phyloP scores from a whole-genome alignment of 1,140 invertebrate species.

The Coelopa frigida region DNA sequence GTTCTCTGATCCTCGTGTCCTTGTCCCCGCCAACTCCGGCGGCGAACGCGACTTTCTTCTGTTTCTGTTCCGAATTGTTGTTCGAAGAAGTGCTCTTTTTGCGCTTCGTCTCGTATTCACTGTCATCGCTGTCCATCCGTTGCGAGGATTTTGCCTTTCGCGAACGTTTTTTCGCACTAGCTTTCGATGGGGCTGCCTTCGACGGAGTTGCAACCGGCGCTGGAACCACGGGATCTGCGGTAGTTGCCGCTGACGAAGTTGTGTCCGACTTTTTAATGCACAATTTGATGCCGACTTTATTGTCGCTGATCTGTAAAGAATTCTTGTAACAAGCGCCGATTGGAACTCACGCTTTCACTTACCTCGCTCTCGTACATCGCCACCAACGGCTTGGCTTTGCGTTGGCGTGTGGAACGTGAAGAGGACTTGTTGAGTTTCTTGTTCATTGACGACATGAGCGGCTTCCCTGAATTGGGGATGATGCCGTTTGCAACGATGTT shows the following conservation, averaged over 20 bases:
- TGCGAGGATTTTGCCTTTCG: constrained; percentile 46
- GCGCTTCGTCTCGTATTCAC: constrained; percentile 47
- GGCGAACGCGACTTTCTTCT: constrained; percentile 22
- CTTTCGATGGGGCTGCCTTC: constrained; percentile 15
- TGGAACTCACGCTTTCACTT: background rate
- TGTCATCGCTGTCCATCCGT: constrained; percentile 45
- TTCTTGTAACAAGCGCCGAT: background rate
- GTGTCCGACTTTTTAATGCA: constrained; percentile 54
- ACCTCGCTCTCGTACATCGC: constrained; percentile 43
- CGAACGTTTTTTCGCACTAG: constrained; percentile 46
- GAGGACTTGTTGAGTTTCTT: constrained; percentile 32
- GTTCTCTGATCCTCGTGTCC: constrained; percentile 38
- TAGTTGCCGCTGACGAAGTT: background rate
- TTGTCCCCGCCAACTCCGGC: constrained; percentile 12
- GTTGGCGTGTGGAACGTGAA: constrained; percentile 26
- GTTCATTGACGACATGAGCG: constrained; percentile 27
- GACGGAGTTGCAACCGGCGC: constrained; percentile 4
- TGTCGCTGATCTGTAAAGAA: constrained; percentile 51
- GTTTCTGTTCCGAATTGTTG: constrained; percentile 20
- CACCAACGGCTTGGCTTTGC: constrained; percentile 30
- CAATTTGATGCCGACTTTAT: constrained; percentile 57
- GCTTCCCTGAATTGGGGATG: constrained; percentile 42
- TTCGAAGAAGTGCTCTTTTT: constrained; percentile 32
- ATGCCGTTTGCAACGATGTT: constrained; percentile 29
- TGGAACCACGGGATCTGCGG: constrained; percentile 6